A percentile compares a stretch with the other conserved stretches of the same genome.
phyloP scores from a whole-genome alignment of 37 sponge, comb jelly and placozoan genomes.

The Spongilla lacustris region DNA sequence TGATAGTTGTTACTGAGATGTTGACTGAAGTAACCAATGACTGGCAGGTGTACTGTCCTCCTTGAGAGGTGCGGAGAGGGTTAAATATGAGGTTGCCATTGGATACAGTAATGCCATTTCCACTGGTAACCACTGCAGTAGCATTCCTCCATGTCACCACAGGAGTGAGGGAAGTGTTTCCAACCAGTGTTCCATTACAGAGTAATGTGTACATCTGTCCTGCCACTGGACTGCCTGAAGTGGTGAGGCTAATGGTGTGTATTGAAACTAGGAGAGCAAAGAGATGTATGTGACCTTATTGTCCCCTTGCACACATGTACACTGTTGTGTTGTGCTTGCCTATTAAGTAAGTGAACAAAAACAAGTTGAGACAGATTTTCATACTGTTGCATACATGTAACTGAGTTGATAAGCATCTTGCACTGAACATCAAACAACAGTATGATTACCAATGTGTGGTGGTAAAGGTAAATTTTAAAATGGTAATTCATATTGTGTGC shows the following conservation, averaged over 20 bases:
- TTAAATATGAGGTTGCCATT: constrained; percentile 12
- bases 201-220: constrained; percentile 30
- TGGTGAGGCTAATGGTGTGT: background rate
- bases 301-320: too few species aligned
- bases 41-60: constrained; percentile 41
- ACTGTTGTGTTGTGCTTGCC: too few species aligned
- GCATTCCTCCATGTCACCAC: background rate
- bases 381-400: too few species aligned
- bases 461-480: too few species aligned
- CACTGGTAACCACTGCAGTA: background rate
- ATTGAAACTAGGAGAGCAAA: background rate
- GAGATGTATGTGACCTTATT: background rate
- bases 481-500: too few species aligned
- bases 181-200: constrained; percentile 9
- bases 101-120: background rate
- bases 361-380: too few species aligned
- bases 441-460: too few species aligned
- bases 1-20: background rate
- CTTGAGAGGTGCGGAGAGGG: constrained; percentile 39
- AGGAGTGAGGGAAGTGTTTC: background rate
- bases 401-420: too few species aligned
- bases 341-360: too few species aligned
- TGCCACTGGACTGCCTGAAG: constrained; percentile 12
- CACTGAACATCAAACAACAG: too few species aligned
- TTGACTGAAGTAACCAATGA: background rate